Evolutionary conservation across 2,888 invertebrate species (phyloP).

Genomic region (Mallateleia sp.): DNA sequence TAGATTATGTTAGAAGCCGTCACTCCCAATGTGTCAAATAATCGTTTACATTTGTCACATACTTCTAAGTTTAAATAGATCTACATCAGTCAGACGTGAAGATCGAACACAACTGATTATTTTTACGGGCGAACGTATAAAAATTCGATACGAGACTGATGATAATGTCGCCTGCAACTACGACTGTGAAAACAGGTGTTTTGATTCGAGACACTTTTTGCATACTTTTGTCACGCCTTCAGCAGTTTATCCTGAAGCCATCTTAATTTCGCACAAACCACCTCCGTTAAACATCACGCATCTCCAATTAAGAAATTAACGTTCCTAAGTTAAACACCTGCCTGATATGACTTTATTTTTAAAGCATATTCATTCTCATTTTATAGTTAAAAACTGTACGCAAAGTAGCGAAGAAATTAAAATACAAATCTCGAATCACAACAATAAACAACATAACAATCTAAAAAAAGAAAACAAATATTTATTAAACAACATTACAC

Average conservation of each 20-base stretch:
- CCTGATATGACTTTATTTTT: no score
- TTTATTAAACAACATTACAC: no score
- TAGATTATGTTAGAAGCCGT: neutral
- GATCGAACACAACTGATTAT: neutral
- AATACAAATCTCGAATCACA: no score
- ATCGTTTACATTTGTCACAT: slow-evolving; percentile 17
- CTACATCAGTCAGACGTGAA: slow-evolving; percentile 8
- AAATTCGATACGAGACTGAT: neutral
- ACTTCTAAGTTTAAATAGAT: neutral
- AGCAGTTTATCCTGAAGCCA: neutral
- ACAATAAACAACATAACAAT: no score
- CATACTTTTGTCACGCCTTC: neutral
- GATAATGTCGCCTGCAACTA: neutral
- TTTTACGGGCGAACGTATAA: neutral
- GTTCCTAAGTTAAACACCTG: no score
- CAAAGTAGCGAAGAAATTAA: no score
- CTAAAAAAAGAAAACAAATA: no score
- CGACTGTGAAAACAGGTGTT: neutral
- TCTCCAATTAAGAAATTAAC: neutral
- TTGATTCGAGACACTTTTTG: neutral
- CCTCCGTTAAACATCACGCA: neutral
- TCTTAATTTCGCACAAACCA: neutral
- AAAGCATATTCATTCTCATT: no score
- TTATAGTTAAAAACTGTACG: no score
- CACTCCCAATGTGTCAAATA: slow-evolving; percentile 2